phyloP scores from a whole-genome alignment of 1,140 invertebrate genomes.

The Xylocopa sonorina region DNA sequence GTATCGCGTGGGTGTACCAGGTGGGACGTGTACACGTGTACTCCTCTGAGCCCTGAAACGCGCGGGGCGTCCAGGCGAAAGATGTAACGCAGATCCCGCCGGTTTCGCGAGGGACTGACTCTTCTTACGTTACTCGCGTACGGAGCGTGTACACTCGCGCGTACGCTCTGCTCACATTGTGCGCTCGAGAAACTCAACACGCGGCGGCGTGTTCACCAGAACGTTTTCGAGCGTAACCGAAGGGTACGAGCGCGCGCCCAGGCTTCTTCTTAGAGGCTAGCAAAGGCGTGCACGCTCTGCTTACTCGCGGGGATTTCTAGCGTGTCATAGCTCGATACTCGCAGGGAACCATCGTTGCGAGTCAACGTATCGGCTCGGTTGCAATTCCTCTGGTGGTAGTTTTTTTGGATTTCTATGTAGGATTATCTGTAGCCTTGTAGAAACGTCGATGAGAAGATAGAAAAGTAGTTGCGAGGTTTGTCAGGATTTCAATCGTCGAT shows the following conservation, averaged over 20 bases:
- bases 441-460: too few relatives aligned
- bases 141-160: neutral
- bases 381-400: neutral
- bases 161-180: slow-evolving; percentile 5
- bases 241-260: neutral
- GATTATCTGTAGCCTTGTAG: too few relatives aligned
- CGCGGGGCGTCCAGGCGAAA: neutral
- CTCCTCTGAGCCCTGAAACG: neutral
- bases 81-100: slow-evolving; percentile 20
- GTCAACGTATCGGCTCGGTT: neutral
- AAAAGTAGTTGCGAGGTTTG: too few relatives aligned
- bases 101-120: slow-evolving; percentile 40
- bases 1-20: neutral
- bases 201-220: slow-evolving; percentile 8
- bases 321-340: slow-evolving; percentile 64
- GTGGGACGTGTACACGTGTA: too few relatives aligned
- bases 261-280: slow-evolving; percentile 4
- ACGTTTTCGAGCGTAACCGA: slow-evolving; percentile 40
- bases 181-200: slow-evolving; percentile 9
- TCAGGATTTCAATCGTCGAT: too few relatives aligned
- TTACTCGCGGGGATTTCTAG: slow-evolving; percentile 73
- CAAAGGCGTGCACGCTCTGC: slow-evolving; percentile 70
- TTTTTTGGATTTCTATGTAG: too few relatives aligned
- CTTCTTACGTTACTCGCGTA: slow-evolving; percentile 36
- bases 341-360: slow-evolving; percentile 11